Evolutionary conservation across 2,797 vertebrate species (phyloP), one percentile per base, ranked within the genome.

Genomic region (Enteromius afrohamiltoni): DNA sequence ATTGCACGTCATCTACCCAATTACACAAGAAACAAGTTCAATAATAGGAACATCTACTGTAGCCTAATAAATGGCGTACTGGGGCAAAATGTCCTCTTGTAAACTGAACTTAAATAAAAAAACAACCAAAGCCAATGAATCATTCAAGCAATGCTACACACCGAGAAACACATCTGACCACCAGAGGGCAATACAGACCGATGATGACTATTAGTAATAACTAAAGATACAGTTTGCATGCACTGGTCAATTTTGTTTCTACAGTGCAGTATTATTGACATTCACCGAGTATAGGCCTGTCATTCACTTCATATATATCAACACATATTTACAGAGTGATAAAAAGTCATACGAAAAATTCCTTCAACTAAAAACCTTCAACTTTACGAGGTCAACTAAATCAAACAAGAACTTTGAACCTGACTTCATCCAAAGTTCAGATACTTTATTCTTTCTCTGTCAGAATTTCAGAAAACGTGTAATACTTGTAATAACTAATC

Each of bases 161-260:
- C 8, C 0, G 1, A 51, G 26, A 10, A 49, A 16, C 45, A 6
- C 11, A 23, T 11, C 2, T 58, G 11, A 7, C 67, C 85, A 74
- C 47, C 68, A 86, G 85, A 62, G 67, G 47, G 6, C 78, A 49
- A 34, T 34, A 7, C 31, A n/a, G n/a, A n/a, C n/a, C n/a, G n/a
- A n/a, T n/a, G n/a, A 26, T 47, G 3, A 16, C 69, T 69, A 13
- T 11, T 40, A 40, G 1, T 47, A 5, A 47, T 47, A 47, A 26
- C 14, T 70, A 45, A 17, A 70, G 26, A 23, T 26, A 11, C 23
- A 26, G 11, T 71, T 47, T 29, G 49, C 2, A 47, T 17, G 16
- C 23, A 31, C 4, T 49, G 0, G 23, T 17, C 23, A 2, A 9
- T 16, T 47, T 26, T 1, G n/a, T n/a, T 58, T 58, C 23, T 69